Percentiles rank a stretch among this genome's conserved stretches.
These are phyloP conservation scores for Montipora capitata DNA, from an alignment of 92 coral and sea anemone genomes.

Conservation along the genomic window DNA sequence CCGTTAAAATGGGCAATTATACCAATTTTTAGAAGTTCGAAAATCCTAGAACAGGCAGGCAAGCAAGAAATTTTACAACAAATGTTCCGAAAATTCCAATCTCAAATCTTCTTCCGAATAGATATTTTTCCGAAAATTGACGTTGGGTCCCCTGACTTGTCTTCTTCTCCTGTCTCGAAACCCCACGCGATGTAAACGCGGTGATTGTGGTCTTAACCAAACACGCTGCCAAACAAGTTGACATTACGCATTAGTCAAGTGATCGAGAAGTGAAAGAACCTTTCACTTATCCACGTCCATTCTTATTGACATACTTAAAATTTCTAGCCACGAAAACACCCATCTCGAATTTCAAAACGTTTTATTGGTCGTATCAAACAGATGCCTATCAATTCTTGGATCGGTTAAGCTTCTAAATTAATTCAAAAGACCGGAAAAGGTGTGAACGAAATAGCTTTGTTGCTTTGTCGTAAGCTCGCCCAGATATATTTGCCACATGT, in stretches of 20 bases:
- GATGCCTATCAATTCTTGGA: conserved; percentile 9
- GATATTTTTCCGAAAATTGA: too few relatives aligned
- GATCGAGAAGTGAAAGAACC: conserved; percentile 29
- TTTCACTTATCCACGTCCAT: conserved; percentile 37
- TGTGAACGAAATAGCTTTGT: conserved; percentile 10
- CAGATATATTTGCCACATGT: conserved; percentile 28
- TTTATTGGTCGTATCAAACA: conserved; percentile 1
- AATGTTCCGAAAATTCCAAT: too few relatives aligned
- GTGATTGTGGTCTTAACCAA: neutral
- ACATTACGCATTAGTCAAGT: conserved; percentile 26
- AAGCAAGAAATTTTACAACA: too few relatives aligned
- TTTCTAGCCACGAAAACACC: conserved; percentile 18
- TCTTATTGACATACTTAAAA: conserved; percentile 35
- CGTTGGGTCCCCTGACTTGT: neutral
- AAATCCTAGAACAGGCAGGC: too few relatives aligned
- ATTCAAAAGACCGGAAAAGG: conserved; percentile 57
- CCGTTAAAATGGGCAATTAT: too few relatives aligned
- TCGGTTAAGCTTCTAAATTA: conserved; percentile 19
- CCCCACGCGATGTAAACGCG: neutral
- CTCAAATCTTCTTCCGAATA: too few relatives aligned
- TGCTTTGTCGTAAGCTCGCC: conserved; percentile 13
- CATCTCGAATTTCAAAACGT: conserved; percentile 48
- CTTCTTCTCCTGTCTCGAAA: neutral
- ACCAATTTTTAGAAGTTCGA: too few relatives aligned
- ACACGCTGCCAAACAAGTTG: conserved; percentile 32